Conservation (phyloP, 1,140 invertebrate species). For the Dreissena polymorpha region DNA sequence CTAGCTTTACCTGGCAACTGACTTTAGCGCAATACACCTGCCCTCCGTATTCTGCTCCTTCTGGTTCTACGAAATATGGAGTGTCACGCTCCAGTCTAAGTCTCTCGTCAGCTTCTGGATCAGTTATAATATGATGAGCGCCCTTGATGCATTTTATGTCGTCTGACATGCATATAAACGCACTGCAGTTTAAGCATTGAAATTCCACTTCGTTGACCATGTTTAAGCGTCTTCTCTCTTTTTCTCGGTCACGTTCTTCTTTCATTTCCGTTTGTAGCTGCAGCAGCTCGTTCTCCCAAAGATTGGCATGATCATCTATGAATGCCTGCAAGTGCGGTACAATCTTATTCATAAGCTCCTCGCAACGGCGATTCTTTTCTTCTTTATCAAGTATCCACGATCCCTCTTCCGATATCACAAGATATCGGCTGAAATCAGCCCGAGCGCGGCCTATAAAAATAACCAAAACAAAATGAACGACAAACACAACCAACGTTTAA, state of each 20-base stretch:
- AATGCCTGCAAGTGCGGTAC: conserved; percentile 57
- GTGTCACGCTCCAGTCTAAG: neutral
- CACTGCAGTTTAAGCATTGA: conserved; percentile 20
- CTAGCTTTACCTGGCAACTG: neutral
- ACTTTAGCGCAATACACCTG: neutral
- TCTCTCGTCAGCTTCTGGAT: neutral
- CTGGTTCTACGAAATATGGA: neutral
- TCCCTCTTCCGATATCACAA: conserved; percentile 60
- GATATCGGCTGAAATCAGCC: conserved; percentile 61
- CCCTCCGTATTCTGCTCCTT: neutral
- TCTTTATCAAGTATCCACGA: conserved; percentile 63
- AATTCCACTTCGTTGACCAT: neutral
- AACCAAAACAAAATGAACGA: no score
- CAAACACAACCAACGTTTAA: no score
- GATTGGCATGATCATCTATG: conserved; percentile 36
- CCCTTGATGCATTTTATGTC: conserved; percentile 6
- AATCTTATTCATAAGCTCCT: conserved; percentile 68
- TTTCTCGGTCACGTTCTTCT: conserved; percentile 22
- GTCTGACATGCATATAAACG: conserved; percentile 10
- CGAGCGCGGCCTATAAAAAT: conserved; percentile 63
- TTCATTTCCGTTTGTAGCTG: conserved; percentile 59
- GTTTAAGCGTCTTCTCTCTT: neutral
- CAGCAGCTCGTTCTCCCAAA: conserved; percentile 46
- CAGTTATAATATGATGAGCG: conserved; percentile 21
- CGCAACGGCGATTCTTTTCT: conserved; percentile 66